Base-by-base conservation (phyloP, 1,140 invertebrate species). In the Bursaphelenchus mucronatus region DNA sequence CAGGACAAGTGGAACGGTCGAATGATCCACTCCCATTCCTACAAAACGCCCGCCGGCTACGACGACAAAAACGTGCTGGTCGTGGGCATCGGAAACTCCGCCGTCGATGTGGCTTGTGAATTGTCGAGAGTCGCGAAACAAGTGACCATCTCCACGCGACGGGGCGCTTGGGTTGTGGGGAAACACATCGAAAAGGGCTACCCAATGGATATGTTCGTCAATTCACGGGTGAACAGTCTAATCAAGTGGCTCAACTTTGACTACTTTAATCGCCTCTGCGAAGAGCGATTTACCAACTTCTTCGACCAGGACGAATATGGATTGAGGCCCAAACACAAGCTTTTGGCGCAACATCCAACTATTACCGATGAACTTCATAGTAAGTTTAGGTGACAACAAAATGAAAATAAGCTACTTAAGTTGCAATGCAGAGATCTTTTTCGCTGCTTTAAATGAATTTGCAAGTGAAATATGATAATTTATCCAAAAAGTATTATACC, bases 1-100 rank as follows among this genome's bases (percentile, higher is more conserved):
- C 62, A 79, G 68, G 72, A 82, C 0, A 68, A 73, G n/a, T 85
- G 85, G 69, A 63, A 81, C 62, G 85, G 85, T 7, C 69, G 75
- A 45, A 72, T 81, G 6, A 69, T 85, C 7, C 85, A 86, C 67
- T 79, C 83, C 0, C 82, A 83, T 50, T 73, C 76, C 10, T 84
- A 83, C 71, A 80, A 82, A 49, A 67, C 21, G 11, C 67, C 63
- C 8, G 57, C 55, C 19, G 74, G 75, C 8, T 83, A 76, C 64
- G 79, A 82, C 13, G 79, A 82, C 44, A 81, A 83, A 62, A 74
- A 68, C 8, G 81, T 82, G 19, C 70, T 85, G 5, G 81, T 85
- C 40, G 75, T 86, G 19, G 85, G 85, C 17, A 78, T 86, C 41
- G 85, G 85, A 7, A 86, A 86, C 71, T 86, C 86, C 3, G 86